Evolutionary conservation across 1,140 invertebrate genomes (phyloP).

Genomic region (Zaprionus ornatus): DNA sequence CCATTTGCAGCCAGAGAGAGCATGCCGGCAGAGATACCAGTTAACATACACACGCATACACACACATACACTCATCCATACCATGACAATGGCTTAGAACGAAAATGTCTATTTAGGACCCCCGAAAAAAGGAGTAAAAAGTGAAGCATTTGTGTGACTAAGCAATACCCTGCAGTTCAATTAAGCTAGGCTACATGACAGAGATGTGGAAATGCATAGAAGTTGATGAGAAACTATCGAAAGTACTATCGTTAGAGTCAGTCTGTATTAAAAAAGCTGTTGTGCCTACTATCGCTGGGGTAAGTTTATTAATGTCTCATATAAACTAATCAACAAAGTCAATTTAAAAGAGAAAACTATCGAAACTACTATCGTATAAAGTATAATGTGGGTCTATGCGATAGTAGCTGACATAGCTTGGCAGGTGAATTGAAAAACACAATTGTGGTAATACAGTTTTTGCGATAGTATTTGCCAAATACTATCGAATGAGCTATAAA

Average conservation of each 20-base stretch:
- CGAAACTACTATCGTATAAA: neutral
- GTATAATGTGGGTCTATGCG: neutral
- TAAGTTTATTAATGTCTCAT: neutral
- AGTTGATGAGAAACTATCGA: neutral
- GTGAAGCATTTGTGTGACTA: slow-evolving; percentile 14
- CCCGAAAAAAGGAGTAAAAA: slow-evolving; percentile 7
- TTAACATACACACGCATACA: slow-evolving; percentile 37
- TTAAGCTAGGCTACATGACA: slow-evolving; percentile 3
- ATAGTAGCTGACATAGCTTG: neutral
- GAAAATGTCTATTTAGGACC: slow-evolving; percentile 45
- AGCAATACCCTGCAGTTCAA: slow-evolving; percentile 29
- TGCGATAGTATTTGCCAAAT: neutral
- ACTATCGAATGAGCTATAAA: neutral
- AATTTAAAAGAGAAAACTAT: neutral
- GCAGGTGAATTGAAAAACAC: neutral
- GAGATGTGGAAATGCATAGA: neutral
- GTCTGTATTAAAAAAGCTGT: neutral
- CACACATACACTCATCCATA: slow-evolving; percentile 9
- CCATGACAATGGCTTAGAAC: slow-evolving; percentile 41
- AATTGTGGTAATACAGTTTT: no score
- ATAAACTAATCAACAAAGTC: no score
- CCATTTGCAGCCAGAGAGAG: slow-evolving; percentile 45
- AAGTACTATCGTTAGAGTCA: neutral
- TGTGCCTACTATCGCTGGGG: neutral
- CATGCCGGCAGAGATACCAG: slow-evolving; percentile 33